Conservation (phyloP, 2,113 vertebrate species). For the Plecturocebus donacophilus region DNA sequence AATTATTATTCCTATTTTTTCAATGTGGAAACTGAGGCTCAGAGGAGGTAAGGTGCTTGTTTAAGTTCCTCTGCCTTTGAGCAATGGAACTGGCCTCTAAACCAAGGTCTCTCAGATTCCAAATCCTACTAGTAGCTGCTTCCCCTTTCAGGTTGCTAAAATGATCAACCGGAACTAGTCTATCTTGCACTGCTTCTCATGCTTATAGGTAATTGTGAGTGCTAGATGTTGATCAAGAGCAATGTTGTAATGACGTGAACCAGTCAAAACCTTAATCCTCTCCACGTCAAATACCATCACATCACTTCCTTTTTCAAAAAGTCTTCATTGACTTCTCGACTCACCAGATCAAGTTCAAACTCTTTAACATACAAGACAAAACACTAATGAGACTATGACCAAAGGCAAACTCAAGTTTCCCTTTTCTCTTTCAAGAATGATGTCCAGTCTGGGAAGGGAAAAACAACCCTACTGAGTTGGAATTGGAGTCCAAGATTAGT, state of each 20-base stretch:
- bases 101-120: not conserved
- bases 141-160: not conserved
- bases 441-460: not conserved
- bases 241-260: not conserved
- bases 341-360: slow-evolving; percentile 30
- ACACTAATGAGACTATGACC: not conserved
- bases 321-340: not conserved
- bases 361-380: not conserved
- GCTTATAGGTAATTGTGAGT: not conserved
- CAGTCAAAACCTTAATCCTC: not conserved
- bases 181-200: not conserved
- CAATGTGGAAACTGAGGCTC: not conserved
- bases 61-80: not conserved
- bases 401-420: not conserved
- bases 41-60: not conserved
- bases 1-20: not conserved
- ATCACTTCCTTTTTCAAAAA: not conserved
- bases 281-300: not conserved
- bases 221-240: not conserved
- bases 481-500: not conserved
- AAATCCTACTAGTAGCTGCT: not conserved
- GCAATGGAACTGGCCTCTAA: not conserved
- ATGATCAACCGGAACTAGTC: not conserved
- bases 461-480: not conserved
- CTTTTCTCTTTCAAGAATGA: slow-evolving; percentile 16